Evolutionary conservation across 2,797 vertebrate genomes (phyloP).

Genomic region (Lagocephalus sceleratus): DNA sequence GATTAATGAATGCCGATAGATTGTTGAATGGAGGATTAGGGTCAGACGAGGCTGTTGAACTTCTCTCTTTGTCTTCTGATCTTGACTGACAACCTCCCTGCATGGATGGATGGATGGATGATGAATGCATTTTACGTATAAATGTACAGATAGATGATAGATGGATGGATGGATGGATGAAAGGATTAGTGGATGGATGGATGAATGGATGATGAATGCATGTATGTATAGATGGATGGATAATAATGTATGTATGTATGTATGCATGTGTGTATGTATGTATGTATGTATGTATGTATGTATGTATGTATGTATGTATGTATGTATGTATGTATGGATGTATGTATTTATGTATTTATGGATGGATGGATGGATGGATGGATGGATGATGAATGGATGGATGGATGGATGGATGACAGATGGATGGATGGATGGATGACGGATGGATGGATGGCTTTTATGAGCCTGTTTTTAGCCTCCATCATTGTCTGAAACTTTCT

Average conservation of each 20-base stretch:
- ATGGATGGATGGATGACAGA: slow-evolving; percentile 3
- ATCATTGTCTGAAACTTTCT: slow-evolving; percentile 57
- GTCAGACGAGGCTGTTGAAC: slow-evolving; percentile 27
- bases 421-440: slow-evolving; percentile 1
- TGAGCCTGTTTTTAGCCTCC: slow-evolving; percentile 26
- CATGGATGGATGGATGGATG: slow-evolving; percentile 1
- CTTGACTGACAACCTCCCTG: not conserved
- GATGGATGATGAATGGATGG: slow-evolving; percentile 4
- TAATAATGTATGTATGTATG: not conserved
- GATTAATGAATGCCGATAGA: slow-evolving; percentile 65
- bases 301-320: slow-evolving; percentile 5
- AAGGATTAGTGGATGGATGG: not conserved
- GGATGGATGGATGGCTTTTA: no score
- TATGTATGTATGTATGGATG: not conserved
- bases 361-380: slow-evolving; percentile 1
- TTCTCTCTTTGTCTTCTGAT: not conserved
- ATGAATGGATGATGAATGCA: slow-evolving; percentile 2
- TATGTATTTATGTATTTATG: not conserved
- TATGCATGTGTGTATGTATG: not conserved
- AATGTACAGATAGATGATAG: no score
- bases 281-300: not conserved
- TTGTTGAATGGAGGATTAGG: slow-evolving; percentile 64
- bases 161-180: no score
- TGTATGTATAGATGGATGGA: not conserved
- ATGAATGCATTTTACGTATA: no score